Evolutionary conservation across 2,113 vertebrate species (phyloP).

Genomic region (Acinonyx jubatus): DNA sequence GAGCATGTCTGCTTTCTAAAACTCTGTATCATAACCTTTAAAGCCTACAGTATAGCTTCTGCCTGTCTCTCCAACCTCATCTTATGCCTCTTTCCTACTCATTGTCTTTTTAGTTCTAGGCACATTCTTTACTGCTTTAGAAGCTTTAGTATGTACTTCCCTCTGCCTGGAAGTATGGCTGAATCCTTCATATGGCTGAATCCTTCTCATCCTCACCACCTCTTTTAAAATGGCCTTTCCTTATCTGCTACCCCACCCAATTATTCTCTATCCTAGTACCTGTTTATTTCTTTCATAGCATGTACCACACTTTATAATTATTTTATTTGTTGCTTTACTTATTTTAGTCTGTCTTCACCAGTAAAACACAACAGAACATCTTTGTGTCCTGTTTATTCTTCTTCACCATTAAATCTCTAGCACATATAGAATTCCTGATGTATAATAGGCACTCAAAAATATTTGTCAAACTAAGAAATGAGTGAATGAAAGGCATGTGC

Average conservation of each 20-base stretch:
- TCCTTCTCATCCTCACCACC: neutral
- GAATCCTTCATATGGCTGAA: neutral
- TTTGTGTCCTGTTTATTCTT: neutral
- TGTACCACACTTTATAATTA: slow-evolving; percentile 17
- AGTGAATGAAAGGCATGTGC: neutral
- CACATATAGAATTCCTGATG: slow-evolving; percentile 29
- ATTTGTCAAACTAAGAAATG: neutral
- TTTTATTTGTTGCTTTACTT: slow-evolving; percentile 8
- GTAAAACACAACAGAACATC: neutral
- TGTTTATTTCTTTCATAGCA: slow-evolving; percentile 5
- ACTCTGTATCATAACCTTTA: neutral
- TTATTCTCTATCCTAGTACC: neutral
- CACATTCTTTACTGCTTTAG: neutral
- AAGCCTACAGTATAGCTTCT: neutral
- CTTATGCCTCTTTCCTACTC: neutral
- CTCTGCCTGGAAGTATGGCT: neutral
- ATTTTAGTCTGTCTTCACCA: neutral
- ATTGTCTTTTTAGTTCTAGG: neutral
- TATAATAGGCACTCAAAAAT: neutral
- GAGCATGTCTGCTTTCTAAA: neutral
- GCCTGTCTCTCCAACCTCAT: neutral
- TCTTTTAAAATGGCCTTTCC: slow-evolving; percentile 31
- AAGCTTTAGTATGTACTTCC: neutral
- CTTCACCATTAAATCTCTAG: neutral
- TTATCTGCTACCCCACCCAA: neutral